phyloP scores from a whole-genome alignment of 1,140 invertebrate species.

The Vanessa atalanta region DNA sequence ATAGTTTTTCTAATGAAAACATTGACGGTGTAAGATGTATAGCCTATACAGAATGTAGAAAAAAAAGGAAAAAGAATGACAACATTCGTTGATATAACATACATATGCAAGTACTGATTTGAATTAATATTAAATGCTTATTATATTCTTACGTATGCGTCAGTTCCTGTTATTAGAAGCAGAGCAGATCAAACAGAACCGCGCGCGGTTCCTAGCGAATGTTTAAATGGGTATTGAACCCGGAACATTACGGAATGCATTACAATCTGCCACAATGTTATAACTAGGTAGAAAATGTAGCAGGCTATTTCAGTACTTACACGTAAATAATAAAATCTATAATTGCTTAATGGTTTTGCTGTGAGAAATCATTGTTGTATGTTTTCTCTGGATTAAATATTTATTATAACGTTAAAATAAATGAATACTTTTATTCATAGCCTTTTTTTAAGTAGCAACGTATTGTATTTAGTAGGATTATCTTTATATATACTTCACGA shows the following conservation, averaged over 20 bases:
- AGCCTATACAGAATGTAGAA: too few species aligned
- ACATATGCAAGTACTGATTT: too few species aligned
- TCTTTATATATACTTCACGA: too few species aligned
- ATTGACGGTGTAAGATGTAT: too few species aligned
- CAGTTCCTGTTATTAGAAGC: slow-evolving; percentile 8
- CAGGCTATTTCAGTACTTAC: slow-evolving; percentile 21
- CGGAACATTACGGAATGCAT: slow-evolving; percentile 33
- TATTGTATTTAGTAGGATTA: too few species aligned
- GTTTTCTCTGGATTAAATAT: not conserved
- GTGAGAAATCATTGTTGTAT: too few species aligned
- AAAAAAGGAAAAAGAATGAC: too few species aligned
- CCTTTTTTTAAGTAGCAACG: too few species aligned
- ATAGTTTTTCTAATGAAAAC: too few species aligned
- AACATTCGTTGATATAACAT: too few species aligned
- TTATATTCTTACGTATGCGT: not conserved
- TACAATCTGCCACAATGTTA: slow-evolving; percentile 22
- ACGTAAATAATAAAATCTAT: slow-evolving; percentile 7
- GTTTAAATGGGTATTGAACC: slow-evolving; percentile 39
- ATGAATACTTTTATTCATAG: not conserved
- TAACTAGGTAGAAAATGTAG: not conserved
- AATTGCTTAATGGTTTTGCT: not conserved
- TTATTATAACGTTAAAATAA: not conserved
- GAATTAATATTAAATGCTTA: too few species aligned
- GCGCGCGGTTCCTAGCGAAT: slow-evolving; percentile 15
- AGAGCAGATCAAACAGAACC: slow-evolving; percentile 15